Base-by-base conservation (phyloP, 2,113 vertebrate genomes). In the Neolamprologus modestus region DNA sequence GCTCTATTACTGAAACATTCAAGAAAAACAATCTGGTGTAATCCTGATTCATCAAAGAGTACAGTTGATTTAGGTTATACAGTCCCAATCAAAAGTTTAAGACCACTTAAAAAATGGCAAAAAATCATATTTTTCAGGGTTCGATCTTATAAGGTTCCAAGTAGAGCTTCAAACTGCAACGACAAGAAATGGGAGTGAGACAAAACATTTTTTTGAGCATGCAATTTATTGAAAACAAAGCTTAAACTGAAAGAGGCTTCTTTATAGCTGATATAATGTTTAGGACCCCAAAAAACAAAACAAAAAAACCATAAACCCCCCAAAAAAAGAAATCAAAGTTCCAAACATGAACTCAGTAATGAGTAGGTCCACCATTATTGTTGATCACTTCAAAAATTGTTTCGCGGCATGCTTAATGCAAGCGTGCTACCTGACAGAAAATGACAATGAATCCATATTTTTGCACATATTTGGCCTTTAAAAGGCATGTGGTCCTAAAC, bases 1-100 rank as follows among this genome's bases (percentile, higher is more conserved):
- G 53, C 61, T 63, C 71, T 31, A 11, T 40, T 42, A 61, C 37
- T 31, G 82, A 55, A 63, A 59, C 31, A 54, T 86, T 86, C 17
- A 82, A 61, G 26, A 76, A 47, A 84, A 83, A 52, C 4, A 4
- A 88, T 66, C 40, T 31, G 52, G 50, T 40, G n/a, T 81, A 6
- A 55, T 83, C 10, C 71, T 37, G 82, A 88, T 82, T 28, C 21
- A 82, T 76, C 16, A 8, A 52, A 88, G 52, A 87, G n/a, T 81
- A 66, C 10, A 37, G 13, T 63, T 83, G 19, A 78, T 61, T 40
- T 83, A n/a, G 21, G 52, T 35, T 19, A 50, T 33, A 63, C 9
- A 3, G 59, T 35, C 9, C 59, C 59, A 35, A 63, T 63, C 59
- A 35, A 63, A 11, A 63, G 17, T 35, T 63, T 63, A 63, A 63